These are phyloP conservation scores for Mystacornis crossleyi DNA, from an alignment of 2,113 vertebrate species.

Conservation along the genomic window DNA sequence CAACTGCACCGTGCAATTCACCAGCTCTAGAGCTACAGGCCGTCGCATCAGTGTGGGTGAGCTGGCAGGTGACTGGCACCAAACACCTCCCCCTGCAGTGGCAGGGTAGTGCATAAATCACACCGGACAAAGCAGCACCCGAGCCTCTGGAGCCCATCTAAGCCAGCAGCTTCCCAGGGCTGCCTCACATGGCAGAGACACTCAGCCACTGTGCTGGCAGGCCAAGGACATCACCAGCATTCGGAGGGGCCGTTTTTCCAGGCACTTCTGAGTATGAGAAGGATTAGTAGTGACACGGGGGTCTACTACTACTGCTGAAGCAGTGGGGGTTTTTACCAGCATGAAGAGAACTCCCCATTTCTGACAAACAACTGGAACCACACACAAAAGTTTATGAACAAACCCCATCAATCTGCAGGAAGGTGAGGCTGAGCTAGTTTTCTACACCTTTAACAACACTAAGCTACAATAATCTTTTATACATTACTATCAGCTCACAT, in stretches of 20 bases:
- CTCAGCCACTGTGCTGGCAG: neutral
- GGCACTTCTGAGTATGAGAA: neutral
- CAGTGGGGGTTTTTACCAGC: neutral
- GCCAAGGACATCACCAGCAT: neutral
- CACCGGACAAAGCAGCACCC: neutral
- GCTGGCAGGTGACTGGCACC: neutral
- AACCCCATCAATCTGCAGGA: neutral
- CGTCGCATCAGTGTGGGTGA: neutral
- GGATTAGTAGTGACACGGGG: neutral
- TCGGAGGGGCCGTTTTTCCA: neutral
- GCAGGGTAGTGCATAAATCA: rapidly evolving
- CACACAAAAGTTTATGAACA: neutral
- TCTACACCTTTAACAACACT: neutral
- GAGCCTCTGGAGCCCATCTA: neutral
- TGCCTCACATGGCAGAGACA: neutral
- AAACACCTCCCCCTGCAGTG: neutral
- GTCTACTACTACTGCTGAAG: neutral
- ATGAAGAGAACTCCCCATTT: neutral
- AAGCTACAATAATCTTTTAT: neutral
- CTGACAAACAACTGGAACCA: neutral
- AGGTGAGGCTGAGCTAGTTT: neutral
- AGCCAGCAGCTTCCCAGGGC: neutral
- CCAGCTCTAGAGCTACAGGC: neutral
- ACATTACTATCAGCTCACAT: neutral
- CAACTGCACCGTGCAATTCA: neutral